Percentiles rank a stretch among this genome's conserved stretches.
Evolutionary conservation across 2,797 vertebrate species (phyloP).

Genomic region (Bradypodion ventrale): DNA sequence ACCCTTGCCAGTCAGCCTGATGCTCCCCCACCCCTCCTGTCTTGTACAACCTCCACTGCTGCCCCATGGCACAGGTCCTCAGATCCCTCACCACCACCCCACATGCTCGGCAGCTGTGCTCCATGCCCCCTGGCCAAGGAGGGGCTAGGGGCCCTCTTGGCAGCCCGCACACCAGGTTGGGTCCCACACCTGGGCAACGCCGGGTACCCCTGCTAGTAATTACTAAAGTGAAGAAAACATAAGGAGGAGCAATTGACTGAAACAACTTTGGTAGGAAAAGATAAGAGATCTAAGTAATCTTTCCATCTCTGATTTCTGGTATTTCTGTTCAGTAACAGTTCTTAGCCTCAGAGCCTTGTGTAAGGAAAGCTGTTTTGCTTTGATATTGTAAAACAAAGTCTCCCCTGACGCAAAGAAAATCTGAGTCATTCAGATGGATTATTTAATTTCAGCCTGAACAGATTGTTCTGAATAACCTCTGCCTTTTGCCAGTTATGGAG

Average conservation of each 20-base stretch:
- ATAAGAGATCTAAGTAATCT: not conserved
- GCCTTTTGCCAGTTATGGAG: not conserved
- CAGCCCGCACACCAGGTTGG: too few relatives aligned
- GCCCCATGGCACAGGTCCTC: too few relatives aligned
- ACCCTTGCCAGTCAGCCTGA: too few relatives aligned
- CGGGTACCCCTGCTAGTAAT: too few relatives aligned
- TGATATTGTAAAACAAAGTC: not conserved
- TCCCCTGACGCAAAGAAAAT: fast-evolving
- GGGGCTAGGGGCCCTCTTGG: too few relatives aligned
- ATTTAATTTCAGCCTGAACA: not conserved
- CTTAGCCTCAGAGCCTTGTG: not conserved
- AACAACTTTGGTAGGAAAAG: not conserved
- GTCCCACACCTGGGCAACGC: too few relatives aligned
- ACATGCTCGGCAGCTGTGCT: too few relatives aligned
- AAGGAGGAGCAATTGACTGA: not conserved
- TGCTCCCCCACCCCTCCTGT: too few relatives aligned
- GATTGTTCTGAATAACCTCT: not conserved
- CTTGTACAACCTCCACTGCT: too few relatives aligned
- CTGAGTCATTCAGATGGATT: not conserved
- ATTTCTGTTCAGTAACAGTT: not conserved
- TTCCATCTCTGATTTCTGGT: not conserved
- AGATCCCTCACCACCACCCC: too few relatives aligned
- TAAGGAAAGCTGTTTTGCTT: not conserved
- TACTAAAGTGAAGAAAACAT: not conserved
- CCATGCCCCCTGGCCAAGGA: too few relatives aligned